Conservation (phyloP, 1,140 invertebrate species). For the Pseudomyrmex gracilis region DNA sequence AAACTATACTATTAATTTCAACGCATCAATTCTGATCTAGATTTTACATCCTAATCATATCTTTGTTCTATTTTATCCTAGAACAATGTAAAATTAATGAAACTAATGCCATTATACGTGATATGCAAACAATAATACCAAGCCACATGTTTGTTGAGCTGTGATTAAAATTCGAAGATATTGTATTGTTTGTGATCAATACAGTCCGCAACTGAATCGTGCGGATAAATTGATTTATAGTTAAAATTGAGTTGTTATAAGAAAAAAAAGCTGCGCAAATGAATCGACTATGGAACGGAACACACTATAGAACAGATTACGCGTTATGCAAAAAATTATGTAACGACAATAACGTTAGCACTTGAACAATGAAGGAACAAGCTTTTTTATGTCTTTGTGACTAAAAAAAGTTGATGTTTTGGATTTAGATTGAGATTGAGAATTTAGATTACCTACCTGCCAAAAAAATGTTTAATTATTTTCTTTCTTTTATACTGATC, state of each 20-base stretch:
- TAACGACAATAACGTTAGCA: conserved; percentile 35
- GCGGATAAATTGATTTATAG: conserved; percentile 12
- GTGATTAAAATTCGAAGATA: conserved; percentile 12
- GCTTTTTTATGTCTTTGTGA: conserved; percentile 45
- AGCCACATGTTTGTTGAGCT: neutral
- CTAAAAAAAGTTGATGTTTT: conserved; percentile 57
- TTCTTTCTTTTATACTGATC: neutral
- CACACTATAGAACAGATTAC: neutral
- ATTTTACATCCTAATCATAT: neutral
- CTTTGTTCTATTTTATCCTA: neutral
- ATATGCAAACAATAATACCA: neutral
- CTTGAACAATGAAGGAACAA: conserved; percentile 52
- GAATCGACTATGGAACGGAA: conserved; percentile 3
- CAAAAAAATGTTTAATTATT: conserved; percentile 30
- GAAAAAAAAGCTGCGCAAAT: neutral
- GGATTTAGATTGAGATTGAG: conserved; percentile 36
- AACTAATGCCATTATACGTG: neutral
- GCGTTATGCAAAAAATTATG: neutral
- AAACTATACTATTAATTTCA: too few relatives aligned
- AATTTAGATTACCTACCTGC: conserved; percentile 66
- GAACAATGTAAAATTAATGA: neutral
- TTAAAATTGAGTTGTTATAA: neutral
- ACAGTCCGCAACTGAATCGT: conserved; percentile 12
- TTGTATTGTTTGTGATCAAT: conserved; percentile 23
- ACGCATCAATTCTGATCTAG: conserved; percentile 3